A percentile compares a stretch with the other conserved stretches of the same genome.
phyloP scores from a whole-genome alignment of 23 tunicate species.

The Phallusia fumigata region DNA sequence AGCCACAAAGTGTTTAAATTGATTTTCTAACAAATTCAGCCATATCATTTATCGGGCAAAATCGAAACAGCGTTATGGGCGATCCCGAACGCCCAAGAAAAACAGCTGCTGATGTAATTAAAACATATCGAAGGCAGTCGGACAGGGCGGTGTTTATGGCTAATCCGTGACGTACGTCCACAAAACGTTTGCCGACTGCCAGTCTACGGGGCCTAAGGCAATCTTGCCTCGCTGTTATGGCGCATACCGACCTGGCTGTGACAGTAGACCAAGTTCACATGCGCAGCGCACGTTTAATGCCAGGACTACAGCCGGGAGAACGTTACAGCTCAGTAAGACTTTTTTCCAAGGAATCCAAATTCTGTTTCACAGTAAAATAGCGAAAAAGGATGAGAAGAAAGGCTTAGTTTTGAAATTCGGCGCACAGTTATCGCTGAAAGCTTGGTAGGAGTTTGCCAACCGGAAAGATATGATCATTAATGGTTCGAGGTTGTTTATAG shows the following conservation, averaged over 20 bases:
- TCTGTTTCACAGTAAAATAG: too few species aligned
- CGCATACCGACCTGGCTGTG: not conserved
- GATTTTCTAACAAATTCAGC: too few species aligned
- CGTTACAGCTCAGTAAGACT: not conserved
- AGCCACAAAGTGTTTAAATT: too few species aligned
- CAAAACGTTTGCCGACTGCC: slow-evolving; percentile 2
- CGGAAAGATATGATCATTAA: too few species aligned
- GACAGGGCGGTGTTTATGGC: slow-evolving; percentile 7
- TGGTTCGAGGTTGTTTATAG: too few species aligned
- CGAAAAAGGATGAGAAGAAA: too few species aligned
- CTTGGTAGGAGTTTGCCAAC: too few species aligned
- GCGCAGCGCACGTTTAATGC: not conserved
- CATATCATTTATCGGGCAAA: too few species aligned
- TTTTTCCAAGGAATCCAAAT: not conserved
- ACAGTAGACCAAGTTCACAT: not conserved
- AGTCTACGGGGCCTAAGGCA: not conserved
- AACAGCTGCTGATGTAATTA: slow-evolving; percentile 1
- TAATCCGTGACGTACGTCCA: not conserved
- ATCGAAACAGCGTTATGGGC: too few species aligned
- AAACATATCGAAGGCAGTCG: not conserved
- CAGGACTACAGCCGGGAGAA: not conserved
- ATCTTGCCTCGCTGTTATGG: not conserved
- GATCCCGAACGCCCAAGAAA: too few species aligned
- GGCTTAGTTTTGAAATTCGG: too few species aligned
- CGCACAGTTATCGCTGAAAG: too few species aligned